Evolutionary conservation across 23 tunicate species (phyloP).

Genomic region (Oikopleura dioica): DNA sequence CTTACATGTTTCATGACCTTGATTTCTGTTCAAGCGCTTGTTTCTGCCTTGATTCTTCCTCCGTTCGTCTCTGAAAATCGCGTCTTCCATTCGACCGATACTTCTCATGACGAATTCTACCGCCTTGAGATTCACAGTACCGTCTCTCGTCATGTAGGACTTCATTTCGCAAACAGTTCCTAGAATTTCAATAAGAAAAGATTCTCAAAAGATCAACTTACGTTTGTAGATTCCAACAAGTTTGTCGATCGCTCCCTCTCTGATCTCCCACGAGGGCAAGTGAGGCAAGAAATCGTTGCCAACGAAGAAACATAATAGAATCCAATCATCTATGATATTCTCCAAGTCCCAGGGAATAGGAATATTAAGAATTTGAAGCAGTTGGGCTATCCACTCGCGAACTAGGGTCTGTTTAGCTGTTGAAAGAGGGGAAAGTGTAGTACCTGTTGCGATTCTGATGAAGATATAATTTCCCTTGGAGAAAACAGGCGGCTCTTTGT

Average conservation of each 20-base stretch:
- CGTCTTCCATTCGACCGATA: constrained; percentile 71
- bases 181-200: too few relatives aligned
- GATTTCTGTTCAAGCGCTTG: too few relatives aligned
- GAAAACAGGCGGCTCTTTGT: constrained; percentile 16
- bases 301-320: constrained; percentile 96
- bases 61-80: too few relatives aligned
- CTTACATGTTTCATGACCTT: too few relatives aligned
- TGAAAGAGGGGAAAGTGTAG: too few relatives aligned
- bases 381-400: constrained; percentile 29
- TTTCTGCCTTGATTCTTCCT: too few relatives aligned
- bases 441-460: constrained; percentile 39
- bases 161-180: too few relatives aligned
- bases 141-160: constrained; percentile 54
- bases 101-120: constrained; percentile 74
- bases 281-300: constrained; percentile 98
- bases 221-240: constrained; percentile 53
- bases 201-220: neutral
- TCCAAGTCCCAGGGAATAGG: constrained; percentile 73
- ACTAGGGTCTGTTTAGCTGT: too few relatives aligned
- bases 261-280: constrained; percentile 55
- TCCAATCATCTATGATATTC: constrained; percentile 90
- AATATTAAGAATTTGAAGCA: constrained; percentile 63
- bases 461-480: constrained; percentile 50
- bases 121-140: constrained; percentile 28
- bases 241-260: constrained; percentile 97